These are phyloP conservation scores for Pheosia tremula DNA, from an alignment of 2,888 invertebrate genomes.

Conservation along the genomic window DNA sequence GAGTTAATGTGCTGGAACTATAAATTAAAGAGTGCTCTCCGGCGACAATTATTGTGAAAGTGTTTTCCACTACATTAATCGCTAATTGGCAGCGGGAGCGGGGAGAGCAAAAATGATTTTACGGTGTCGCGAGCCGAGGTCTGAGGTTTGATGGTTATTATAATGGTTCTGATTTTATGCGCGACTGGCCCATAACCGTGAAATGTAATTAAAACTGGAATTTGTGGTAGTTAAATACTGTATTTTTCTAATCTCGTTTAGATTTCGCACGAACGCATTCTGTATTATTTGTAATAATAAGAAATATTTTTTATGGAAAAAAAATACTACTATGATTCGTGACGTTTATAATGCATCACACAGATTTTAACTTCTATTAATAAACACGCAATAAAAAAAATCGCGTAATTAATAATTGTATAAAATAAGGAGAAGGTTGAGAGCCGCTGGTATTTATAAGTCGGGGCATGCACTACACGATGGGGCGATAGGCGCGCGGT, in stretches of 20 bases:
- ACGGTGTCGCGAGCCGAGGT: neutral
- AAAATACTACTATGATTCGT: no score
- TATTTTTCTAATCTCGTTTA: no score
- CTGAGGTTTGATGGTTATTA: conserved; percentile 6
- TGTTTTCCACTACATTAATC: conserved; percentile 8
- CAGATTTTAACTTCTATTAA: no score
- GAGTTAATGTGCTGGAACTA: neutral
- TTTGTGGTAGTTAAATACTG: neutral
- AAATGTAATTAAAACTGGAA: conserved; percentile 2
- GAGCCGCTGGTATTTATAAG: conserved; percentile 20
- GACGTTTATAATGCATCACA: no score
- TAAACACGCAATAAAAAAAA: no score
- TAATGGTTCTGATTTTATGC: conserved; percentile 5
- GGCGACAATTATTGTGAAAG: neutral
- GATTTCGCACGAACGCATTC: no score
- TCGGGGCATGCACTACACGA: conserved; percentile 37
- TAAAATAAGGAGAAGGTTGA: conserved; percentile 26
- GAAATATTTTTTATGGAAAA: no score
- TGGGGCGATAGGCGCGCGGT: conserved; percentile 41
- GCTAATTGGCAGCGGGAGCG: neutral
- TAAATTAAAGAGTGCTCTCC: neutral
- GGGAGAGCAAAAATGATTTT: neutral
- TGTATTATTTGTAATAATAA: no score
- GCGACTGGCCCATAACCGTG: neutral
- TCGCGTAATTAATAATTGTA: neutral